phyloP scores from a whole-genome alignment of 2,113 vertebrate species.

The Myrmecophaga tridactyla region DNA sequence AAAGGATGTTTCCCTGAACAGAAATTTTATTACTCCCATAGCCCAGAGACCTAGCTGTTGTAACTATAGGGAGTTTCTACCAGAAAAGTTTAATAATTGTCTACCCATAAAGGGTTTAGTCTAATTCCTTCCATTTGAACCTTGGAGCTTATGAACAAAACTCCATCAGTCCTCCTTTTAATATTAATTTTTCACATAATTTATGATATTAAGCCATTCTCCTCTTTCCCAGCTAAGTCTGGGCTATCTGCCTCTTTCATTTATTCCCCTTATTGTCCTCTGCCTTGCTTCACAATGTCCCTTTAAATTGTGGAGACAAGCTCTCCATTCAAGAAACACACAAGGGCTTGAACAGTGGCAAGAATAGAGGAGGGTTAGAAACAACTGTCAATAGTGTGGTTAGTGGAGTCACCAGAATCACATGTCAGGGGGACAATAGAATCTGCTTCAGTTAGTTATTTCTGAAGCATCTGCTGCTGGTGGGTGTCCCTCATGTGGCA shows the following conservation, averaged over 20 bases:
- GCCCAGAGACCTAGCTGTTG: background rate
- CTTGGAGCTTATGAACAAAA: background rate
- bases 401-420: background rate
- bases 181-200: background rate
- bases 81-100: background rate
- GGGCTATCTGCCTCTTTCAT: background rate
- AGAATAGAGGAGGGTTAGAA: background rate
- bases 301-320: conserved; percentile 42
- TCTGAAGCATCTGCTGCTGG: accelerated
- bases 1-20: background rate
- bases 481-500: background rate
- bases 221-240: background rate
- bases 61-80: background rate
- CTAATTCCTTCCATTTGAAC: background rate
- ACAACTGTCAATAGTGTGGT: background rate
- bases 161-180: background rate
- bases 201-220: background rate
- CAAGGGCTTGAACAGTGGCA: conserved; percentile 3
- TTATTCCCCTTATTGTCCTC: background rate
- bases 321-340: conserved; percentile 25
- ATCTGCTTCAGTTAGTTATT: background rate
- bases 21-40: background rate
- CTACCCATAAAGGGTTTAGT: background rate
- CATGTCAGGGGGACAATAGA: background rate
- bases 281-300: conserved; percentile 25